Base-by-base conservation (phyloP, 2,797 vertebrate species). In the Phrynocephalus guinanensis region DNA sequence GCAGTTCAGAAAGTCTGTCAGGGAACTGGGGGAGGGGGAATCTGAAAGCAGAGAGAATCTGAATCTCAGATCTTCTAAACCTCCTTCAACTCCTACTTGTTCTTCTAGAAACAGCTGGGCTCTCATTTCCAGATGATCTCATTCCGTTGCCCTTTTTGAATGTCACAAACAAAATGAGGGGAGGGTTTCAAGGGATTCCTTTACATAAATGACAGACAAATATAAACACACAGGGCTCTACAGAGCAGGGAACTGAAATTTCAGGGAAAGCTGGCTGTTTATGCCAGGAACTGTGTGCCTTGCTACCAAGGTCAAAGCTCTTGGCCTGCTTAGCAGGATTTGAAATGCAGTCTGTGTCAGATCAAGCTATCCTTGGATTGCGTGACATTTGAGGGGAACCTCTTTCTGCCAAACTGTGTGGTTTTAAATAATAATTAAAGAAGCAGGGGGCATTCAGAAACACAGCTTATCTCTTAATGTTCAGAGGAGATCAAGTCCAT, bases 141-240 rank as follows among this genome's bases (percentile, higher is more conserved):
- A 78, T 0, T 0, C 70, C 81, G 79, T 83, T 28, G 1, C 86
- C 87, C 30, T 82, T 11, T 87, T 52, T 84, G 85, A 86, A 83
- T 89, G 82, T 48, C 38, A 90, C 86, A 86, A n/a, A n/a, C n/a
- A n/a, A 22, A 82, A 82, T 28, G 56, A 52, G 84, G 79, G 84
- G 79, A 15, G 15, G 83, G 72, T 88, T 90, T 72, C 63, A 33
- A 73, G 71, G 87, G 56, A 86, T 77, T 82, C 48, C 78, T 83
- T 84, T 85, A 87, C 89, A 24, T 78, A 63, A 88, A 22, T 48
- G 28, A 89, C 76, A 88, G 48, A 86, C 71, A 88, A 70, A 88
- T 79, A 75, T 3, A 87, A 85, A n/a, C 75, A 88, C 80, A 72
- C 18, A 70, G 86, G 85, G 16, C n/a, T 79, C 48, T 82, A 77